Conservation (phyloP, 2,797 vertebrate genomes). For the Chrysocyon brachyurus region DNA sequence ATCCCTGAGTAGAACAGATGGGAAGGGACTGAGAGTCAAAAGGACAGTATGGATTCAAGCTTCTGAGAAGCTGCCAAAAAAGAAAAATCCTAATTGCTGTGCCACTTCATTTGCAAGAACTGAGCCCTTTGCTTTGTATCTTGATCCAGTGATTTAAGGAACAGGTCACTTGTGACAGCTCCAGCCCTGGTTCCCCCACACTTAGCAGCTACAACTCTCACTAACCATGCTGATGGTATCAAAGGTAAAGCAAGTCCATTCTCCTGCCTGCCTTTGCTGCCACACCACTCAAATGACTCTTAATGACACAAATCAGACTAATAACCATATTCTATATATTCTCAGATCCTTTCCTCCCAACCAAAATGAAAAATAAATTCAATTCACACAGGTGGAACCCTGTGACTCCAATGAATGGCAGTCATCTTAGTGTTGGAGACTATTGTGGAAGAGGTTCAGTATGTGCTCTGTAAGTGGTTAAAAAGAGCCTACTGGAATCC, state of each 20-base stretch:
- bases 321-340: background rate
- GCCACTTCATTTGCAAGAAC: background rate
- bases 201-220: background rate
- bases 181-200: background rate
- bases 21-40: background rate
- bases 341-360: background rate
- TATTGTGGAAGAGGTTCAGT: background rate
- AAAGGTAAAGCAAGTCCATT: background rate
- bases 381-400: background rate
- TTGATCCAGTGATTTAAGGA: background rate
- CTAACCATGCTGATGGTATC: accelerated
- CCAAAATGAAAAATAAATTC: background rate
- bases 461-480: background rate
- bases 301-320: background rate
- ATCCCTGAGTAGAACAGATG: background rate
- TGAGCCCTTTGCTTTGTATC: background rate
- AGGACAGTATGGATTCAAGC: background rate
- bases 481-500: background rate
- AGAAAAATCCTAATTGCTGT: background rate
- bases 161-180: background rate
- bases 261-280: background rate
- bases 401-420: background rate
- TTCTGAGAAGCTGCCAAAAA: background rate
- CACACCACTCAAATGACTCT: background rate
- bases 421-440: background rate